Evolutionary conservation across 2,797 vertebrate species (phyloP), one percentile per base, ranked within the genome.

Genomic region (Ibycter americanus): DNA sequence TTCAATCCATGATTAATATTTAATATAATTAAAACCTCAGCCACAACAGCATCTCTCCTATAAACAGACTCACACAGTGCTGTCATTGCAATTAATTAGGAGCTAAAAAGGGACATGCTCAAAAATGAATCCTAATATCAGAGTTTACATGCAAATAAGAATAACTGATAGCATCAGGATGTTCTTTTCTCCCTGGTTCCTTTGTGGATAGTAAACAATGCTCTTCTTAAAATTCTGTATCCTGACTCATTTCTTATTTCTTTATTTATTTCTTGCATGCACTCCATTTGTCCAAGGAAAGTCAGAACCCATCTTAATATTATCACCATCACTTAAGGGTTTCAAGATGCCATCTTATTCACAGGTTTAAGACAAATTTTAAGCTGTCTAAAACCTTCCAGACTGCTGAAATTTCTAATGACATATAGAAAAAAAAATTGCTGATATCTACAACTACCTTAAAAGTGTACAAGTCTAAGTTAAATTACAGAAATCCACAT

Each of bases 21-120:
- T 98, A 94, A 97, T 87, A 78, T 97, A 96, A 98, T 98, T 98
- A 98, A 98, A 98, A 94, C 79, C 95, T 77, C 91, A 88, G 89
- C 96, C 81, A 74, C 91, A 90, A 77, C 31, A 82, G 87, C 58
- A 40, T 77, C 95, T 93, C 90, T 92, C 81, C 34, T 74, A 89
- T 94, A 95, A 94, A 94, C 78, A 96, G 90, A 52, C 44, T 1
- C 70, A 94, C 89, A 76, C 84, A 23, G 17, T 6, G 19, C 90
- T 96, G 95, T 97, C 97, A 95, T 42, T 96, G 93, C 96, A 96
- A 97, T 98, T 98, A 98, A 97, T 95, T 97, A 97, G 97, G 94
- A 97, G 97, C 93, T 96, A 96, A 96, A 95, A 97, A 97, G 95
- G 95, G 97, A 97, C 96, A 89, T 93, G 83, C 93, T 95, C 74